Percentiles rank a stretch among this genome's conserved stretches.
phyloP scores from a whole-genome alignment of 2,888 invertebrate genomes.

The Nomada flava region DNA sequence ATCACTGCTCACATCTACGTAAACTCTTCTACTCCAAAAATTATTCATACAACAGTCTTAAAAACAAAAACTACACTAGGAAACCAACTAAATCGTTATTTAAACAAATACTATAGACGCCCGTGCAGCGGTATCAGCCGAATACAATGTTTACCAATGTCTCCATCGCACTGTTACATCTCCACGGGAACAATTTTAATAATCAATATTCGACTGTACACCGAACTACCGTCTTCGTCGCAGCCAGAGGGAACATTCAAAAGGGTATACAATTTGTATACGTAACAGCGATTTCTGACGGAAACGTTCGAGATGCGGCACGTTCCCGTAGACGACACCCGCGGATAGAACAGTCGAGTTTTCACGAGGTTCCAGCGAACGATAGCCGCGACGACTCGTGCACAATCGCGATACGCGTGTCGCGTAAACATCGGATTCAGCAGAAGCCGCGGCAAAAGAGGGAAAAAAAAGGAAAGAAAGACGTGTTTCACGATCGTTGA shows the following conservation, averaged over 20 bases:
- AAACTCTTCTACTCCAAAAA: not conserved
- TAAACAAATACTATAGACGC: too few species aligned
- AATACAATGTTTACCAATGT: slow-evolving; percentile 56
- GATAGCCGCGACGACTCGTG: slow-evolving; percentile 11
- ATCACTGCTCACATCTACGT: slow-evolving; percentile 24
- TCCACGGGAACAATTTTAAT: slow-evolving; percentile 5
- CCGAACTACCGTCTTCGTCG: not conserved
- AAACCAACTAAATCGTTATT: slow-evolving; percentile 5
- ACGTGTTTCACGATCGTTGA: slow-evolving; percentile 31
- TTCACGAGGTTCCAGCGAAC: slow-evolving; percentile 4
- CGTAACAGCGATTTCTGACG: slow-evolving; percentile 34
- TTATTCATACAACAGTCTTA: slow-evolving; percentile 12
- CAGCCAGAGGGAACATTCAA: not conserved
- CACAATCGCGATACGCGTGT: slow-evolving; percentile 39
- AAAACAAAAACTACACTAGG: slow-evolving; percentile 1
- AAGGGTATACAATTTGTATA: not conserved
- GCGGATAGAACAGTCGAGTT: not conserved
- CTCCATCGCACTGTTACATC: slow-evolving; percentile 4
- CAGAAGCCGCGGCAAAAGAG: slow-evolving; percentile 50
- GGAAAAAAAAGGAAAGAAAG: slow-evolving; percentile 10
- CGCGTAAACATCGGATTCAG: slow-evolving; percentile 56
- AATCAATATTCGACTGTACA: not conserved
- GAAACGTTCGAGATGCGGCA: slow-evolving; percentile 5
- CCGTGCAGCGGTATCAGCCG: slow-evolving; percentile 53
- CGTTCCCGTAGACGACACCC: slow-evolving; percentile 28